Conservation (phyloP, 2,113 vertebrate species). For the Calyptomena viridis region DNA sequence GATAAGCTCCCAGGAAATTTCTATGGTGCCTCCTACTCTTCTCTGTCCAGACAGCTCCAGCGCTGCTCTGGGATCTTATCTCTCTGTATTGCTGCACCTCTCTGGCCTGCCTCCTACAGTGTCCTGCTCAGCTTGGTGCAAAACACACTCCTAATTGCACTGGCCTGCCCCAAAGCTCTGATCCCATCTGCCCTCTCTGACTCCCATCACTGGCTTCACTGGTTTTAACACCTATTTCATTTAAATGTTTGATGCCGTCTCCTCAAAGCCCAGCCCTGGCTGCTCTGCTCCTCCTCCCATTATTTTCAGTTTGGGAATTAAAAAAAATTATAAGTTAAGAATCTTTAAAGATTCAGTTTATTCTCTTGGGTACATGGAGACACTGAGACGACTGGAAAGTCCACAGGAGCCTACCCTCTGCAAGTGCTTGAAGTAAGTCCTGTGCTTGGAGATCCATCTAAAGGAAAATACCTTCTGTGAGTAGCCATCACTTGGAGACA, state of each 20-base stretch:
- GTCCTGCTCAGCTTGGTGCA: constrained; percentile 28
- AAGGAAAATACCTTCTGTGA: not conserved
- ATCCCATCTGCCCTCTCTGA: constrained; percentile 18
- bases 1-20: constrained; percentile 56
- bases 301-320: not conserved
- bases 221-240: constrained; percentile 28
- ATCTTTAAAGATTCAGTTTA: not conserved
- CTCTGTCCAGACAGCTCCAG: constrained; percentile 58
- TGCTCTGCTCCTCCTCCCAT: not conserved
- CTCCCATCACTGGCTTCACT: constrained; percentile 20
- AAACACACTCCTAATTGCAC: constrained; percentile 47
- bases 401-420: not conserved
- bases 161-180: constrained; percentile 45
- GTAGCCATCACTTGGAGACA: not conserved
- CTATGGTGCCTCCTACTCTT: constrained; percentile 50
- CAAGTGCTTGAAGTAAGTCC: not conserved
- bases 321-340: not conserved
- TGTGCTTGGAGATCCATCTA: not conserved
- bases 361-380: not conserved
- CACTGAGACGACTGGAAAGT: not conserved
- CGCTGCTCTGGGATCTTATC: constrained; percentile 32
- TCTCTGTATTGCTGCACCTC: constrained; percentile 28
- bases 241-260: not conserved
- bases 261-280: not conserved
- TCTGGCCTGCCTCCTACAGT: constrained; percentile 40